These are phyloP conservation scores for Sparidentex hasta DNA, from an alignment of 2,797 vertebrate genomes.

Conservation along the genomic window DNA sequence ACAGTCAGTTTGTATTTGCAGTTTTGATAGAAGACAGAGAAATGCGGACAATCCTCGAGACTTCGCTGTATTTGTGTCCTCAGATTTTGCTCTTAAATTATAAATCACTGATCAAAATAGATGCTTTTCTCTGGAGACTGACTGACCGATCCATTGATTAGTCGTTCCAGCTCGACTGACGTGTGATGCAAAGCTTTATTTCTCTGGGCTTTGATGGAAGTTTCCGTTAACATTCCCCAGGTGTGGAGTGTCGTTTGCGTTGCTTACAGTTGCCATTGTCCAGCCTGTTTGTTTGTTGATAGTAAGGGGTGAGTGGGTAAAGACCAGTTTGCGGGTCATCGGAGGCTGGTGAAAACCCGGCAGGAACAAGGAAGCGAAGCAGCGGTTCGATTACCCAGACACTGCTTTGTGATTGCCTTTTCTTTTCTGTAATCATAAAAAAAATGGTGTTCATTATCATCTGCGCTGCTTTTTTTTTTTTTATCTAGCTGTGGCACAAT, in stretches of 20 bases:
- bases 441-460: conserved; percentile 40
- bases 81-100: neutral
- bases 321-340: conserved; percentile 17
- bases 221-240: neutral
- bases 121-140: neutral
- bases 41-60: no score
- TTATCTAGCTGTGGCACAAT: conserved; percentile 49
- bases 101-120: neutral
- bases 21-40: no score
- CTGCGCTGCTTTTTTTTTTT: neutral
- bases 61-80: no score
- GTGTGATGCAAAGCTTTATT: neutral
- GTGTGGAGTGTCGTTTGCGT: conserved; percentile 30
- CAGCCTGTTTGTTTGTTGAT: conserved; percentile 56
- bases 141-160: neutral
- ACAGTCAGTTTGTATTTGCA: neutral
- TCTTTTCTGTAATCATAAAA: conserved; percentile 44
- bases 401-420: conserved; percentile 35
- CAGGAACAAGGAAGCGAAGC: conserved; percentile 24
- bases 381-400: conserved; percentile 54
- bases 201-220: neutral
- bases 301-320: conserved; percentile 16
- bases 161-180: neutral
- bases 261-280: conserved; percentile 49
- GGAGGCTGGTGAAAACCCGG: neutral